These are phyloP conservation scores for Propsilocerus akamusi DNA, from an alignment of 1,140 invertebrate species.

Conservation along the genomic window DNA sequence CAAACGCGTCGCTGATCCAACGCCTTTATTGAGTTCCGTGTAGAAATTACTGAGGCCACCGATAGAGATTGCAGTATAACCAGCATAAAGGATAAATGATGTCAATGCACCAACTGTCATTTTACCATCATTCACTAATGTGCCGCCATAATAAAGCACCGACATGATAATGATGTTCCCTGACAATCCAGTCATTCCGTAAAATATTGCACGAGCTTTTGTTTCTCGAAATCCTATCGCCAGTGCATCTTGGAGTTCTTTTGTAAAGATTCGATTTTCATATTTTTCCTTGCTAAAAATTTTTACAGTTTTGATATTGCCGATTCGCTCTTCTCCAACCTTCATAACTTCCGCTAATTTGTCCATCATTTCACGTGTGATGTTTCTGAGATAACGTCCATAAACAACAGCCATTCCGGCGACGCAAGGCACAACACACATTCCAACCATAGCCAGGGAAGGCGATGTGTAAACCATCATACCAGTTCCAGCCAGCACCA, in stretches of 20 bases:
- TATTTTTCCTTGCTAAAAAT: slow-evolving; percentile 71
- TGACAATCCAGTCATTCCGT: slow-evolving; percentile 81
- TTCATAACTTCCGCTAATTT: slow-evolving; percentile 66
- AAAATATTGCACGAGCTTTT: slow-evolving; percentile 72
- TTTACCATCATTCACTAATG: slow-evolving; percentile 61
- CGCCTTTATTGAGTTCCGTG: slow-evolving; percentile 78
- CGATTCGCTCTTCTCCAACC: slow-evolving; percentile 80
- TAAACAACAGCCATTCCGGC: slow-evolving; percentile 73
- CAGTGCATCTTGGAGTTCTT: slow-evolving; percentile 54
- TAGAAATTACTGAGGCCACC: slow-evolving; percentile 78
- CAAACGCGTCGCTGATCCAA: slow-evolving; percentile 74
- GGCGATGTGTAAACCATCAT: slow-evolving; percentile 97
- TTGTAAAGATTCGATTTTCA: slow-evolving; percentile 52
- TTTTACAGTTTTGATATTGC: slow-evolving; percentile 87
- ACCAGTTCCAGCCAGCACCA: slow-evolving; percentile 63
- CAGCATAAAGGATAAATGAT: slow-evolving; percentile 81
- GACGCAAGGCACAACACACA: slow-evolving; percentile 76
- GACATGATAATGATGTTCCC: slow-evolving; percentile 84
- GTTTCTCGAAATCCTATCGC: slow-evolving; percentile 73
- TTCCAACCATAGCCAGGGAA: slow-evolving; percentile 63
- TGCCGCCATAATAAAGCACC: slow-evolving; percentile 85
- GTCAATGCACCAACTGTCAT: slow-evolving; percentile 81
- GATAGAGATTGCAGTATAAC: slow-evolving; percentile 79
- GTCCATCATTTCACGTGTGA: slow-evolving; percentile 70
- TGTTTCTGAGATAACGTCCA: slow-evolving; percentile 69